Evolutionary conservation across 1,140 invertebrate genomes (phyloP), one percentile per base, ranked within the genome.

Genomic region (Drosophila paulistorum): DNA sequence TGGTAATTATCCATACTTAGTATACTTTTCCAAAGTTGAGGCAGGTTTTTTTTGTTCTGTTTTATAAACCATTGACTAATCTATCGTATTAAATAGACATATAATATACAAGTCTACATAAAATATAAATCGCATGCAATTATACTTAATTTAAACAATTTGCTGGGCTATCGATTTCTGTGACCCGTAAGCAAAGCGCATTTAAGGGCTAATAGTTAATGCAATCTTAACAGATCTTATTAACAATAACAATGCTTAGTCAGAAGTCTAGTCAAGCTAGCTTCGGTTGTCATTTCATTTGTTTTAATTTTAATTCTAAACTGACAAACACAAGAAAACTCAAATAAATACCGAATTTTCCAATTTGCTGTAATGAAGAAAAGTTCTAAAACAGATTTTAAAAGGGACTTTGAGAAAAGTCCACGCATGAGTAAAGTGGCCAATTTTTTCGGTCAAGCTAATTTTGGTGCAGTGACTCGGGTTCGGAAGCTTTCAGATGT

Each of bases 401-500:
- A 11, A 10, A 48, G 7, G 7, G 7, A 17, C 4, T 51, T 9
- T 9, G 4, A 11, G 1, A 51, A 51, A 23, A 20, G 45, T 48
- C n/a, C 14, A 3, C 45, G 45, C 7, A 11, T 11, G 3, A 51
- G 17, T 48, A 48, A 20, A 9, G 55, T 66, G 1, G 11, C 51
- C 6, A 37, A 20, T 7, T 76, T 71, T 7, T 66, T 71, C 35
- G 14, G 14, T 0, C 26, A 42, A 7, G n/a, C 11, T 3, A 71
- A 48, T 20, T 17, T 30, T 1, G 79, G 62, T 0, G 58, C 70
- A 0, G 5, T 65, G 39, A 11, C 42, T 13, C 64, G 65, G n/a
- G 45, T 68, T 5, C 33, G 9, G n/a, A 57, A 37, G 17, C 48
- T 13, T 4, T 3, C 54, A 14, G 83, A 86, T 30, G 54, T 65